Base-by-base conservation (phyloP, 2,797 vertebrate species). In the Diplodus puntazzo region DNA sequence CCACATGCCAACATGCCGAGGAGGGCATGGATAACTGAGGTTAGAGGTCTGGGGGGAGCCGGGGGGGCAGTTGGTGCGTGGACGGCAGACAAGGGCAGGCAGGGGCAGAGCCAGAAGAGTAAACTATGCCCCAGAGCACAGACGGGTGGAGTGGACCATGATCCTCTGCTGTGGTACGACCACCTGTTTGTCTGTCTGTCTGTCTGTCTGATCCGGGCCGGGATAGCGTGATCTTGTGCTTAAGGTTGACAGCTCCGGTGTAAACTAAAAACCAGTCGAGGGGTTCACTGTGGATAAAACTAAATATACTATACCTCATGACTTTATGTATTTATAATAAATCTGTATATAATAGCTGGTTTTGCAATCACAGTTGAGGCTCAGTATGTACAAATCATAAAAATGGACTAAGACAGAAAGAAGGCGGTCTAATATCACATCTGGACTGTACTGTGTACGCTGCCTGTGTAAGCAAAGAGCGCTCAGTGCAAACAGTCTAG, bases 181-280 rank as follows among this genome's bases (percentile, higher is more conserved):
- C 92, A 94, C 93, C 93, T 94, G 92, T 91, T 88, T 85, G 86
- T 89, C 84, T 88, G 91, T 84, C 78, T 86, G 84, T 75, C 81
- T 84, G 83, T 82, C 77, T 89, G 85, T 84, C 88, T 91, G 82
- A 82, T 86, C 70, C 27, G 27, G 77, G 73, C 81, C 87, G 73
- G 73, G 77, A 60, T 72, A 80, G 70, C 11, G 13, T 82, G 83
- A 89, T 83, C 83, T 84, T 61, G 64, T 72, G 76, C 80, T 92
- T 79, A 73, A 73, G 54, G 81, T n/a, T 80, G 77, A 86, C 84
- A 75, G 76, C 81, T 86, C 53, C 73, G 76, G 71, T 58, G 62
- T 84, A 82, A 88, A 80, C 46, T 61, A 55, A 78, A 75, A 59
- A 49, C 17, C 53, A 85, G 58, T 73, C 18, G 50, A 70, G 55